A percentile compares a stretch with the other conserved stretches of the same genome.
Conservation (phyloP, 2,113 vertebrate species). For the Pygoscelis adeliae region DNA sequence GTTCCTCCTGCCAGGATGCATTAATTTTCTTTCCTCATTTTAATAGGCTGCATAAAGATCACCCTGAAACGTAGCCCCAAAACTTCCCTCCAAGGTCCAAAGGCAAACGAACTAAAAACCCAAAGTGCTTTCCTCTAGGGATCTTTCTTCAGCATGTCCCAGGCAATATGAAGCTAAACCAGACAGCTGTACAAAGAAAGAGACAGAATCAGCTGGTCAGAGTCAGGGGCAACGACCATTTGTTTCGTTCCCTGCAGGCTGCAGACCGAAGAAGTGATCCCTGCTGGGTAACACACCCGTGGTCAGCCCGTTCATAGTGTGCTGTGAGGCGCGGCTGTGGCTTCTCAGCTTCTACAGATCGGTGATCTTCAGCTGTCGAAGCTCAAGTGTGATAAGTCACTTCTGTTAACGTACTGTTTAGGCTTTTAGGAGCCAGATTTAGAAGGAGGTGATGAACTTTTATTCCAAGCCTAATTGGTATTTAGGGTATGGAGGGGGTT, state of each 20-base stretch:
- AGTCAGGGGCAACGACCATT: background rate
- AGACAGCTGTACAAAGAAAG: background rate
- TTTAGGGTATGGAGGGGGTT: background rate
- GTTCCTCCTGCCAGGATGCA: background rate
- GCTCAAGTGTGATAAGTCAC: background rate
- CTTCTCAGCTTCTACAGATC: background rate
- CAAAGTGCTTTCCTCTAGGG: background rate
- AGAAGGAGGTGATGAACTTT: background rate
- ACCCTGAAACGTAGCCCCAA: background rate
- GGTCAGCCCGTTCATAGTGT: rapidly evolving
- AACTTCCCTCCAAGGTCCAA: background rate
- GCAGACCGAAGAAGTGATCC: background rate
- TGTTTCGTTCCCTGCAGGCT: background rate
- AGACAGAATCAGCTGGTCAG: background rate
- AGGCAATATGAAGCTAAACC: background rate
- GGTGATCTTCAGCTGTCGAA: background rate
- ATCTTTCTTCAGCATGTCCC: background rate
- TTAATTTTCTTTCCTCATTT: background rate
- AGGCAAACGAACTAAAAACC: background rate
- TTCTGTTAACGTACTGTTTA: background rate
- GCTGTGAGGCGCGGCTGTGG: rapidly evolving
- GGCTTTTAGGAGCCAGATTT: background rate
- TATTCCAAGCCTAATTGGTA: background rate
- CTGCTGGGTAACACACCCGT: rapidly evolving
- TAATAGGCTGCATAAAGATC: background rate